A percentile compares a stretch with the other conserved stretches of the same genome.
Conservation (phyloP, 2,113 vertebrate species). For the Coreoperca whiteheadi region DNA sequence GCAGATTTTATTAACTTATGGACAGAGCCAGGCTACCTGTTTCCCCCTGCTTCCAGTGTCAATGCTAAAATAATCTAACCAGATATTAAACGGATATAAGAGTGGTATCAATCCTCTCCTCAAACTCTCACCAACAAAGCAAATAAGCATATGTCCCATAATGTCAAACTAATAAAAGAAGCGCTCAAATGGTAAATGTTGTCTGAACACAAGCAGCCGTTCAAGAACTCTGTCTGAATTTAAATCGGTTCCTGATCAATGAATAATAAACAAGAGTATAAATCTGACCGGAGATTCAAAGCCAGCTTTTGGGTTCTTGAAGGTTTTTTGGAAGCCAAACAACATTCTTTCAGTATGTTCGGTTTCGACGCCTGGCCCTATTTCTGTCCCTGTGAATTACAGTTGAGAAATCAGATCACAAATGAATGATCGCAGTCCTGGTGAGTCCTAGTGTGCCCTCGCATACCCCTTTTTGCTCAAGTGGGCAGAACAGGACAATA, state of each 20-base stretch:
- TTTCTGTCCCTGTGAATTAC: background rate
- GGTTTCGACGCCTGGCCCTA: background rate
- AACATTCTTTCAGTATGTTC: background rate
- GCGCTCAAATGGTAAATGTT: background rate
- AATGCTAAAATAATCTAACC: background rate
- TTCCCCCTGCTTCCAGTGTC: background rate
- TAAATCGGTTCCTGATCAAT: background rate
- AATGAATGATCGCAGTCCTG: background rate
- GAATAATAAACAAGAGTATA: background rate
- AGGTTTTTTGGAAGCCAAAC: background rate
- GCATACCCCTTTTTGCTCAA: constrained; percentile 4
- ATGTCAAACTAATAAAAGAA: background rate
- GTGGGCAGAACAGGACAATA: constrained; percentile 14
- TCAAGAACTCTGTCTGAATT: too few relatives aligned
- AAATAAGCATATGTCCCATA: background rate
- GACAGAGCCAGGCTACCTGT: background rate
- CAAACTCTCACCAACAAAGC: background rate
- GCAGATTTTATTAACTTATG: background rate
- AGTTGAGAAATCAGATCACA: constrained; percentile 1
- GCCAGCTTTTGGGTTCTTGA: background rate
- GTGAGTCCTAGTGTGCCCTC: background rate
- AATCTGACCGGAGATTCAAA: background rate
- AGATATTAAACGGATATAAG: background rate
- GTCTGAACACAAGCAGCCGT: too few relatives aligned
- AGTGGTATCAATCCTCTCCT: background rate